Evolutionary conservation across 1,140 invertebrate genomes (phyloP).

Genomic region (Bombus pyrosoma): DNA sequence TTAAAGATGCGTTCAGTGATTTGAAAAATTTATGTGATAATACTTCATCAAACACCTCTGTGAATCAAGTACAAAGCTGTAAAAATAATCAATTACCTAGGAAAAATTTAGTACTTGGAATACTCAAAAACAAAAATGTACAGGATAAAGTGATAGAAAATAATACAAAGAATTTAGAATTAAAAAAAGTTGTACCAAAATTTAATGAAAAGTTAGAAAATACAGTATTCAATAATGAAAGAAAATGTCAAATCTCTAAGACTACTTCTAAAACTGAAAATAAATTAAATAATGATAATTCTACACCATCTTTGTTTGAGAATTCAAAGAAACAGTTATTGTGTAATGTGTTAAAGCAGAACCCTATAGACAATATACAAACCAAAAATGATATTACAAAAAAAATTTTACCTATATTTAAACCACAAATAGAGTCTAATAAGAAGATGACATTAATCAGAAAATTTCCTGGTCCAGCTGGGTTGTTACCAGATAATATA

Average conservation of each 20-base stretch:
- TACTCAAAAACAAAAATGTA: conserved; percentile 25
- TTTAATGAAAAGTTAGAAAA: not conserved
- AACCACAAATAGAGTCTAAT: conserved; percentile 19
- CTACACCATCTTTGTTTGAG: not conserved
- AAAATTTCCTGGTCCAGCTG: conserved; percentile 80
- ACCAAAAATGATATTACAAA: not conserved
- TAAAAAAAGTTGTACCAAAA: not conserved
- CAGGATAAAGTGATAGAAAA: conserved; percentile 2
- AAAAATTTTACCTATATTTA: conserved; percentile 11
- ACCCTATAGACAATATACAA: not conserved
- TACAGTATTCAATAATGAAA: not conserved
- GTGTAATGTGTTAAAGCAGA: not conserved
- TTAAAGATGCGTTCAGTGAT: not conserved
- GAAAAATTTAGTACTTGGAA: conserved; percentile 40
- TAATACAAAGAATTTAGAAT: not conserved
- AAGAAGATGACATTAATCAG: conserved; percentile 67
- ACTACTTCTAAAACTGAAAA: not conserved
- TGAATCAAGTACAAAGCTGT: not conserved
- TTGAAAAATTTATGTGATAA: not conserved
- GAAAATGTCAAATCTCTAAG: not conserved
- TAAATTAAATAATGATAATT: not conserved
- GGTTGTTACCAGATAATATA: conserved; percentile 71
- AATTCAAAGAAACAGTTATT: conserved; percentile 16
- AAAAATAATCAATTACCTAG: conserved; percentile 16
- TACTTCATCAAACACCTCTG: not conserved